A percentile compares a stretch with the other conserved stretches of the same genome.
These are phyloP conservation scores for Dysidea cf. avara DNA, from an alignment of 37 sponge, comb jelly and placozoan species.

Conservation along the genomic window DNA sequence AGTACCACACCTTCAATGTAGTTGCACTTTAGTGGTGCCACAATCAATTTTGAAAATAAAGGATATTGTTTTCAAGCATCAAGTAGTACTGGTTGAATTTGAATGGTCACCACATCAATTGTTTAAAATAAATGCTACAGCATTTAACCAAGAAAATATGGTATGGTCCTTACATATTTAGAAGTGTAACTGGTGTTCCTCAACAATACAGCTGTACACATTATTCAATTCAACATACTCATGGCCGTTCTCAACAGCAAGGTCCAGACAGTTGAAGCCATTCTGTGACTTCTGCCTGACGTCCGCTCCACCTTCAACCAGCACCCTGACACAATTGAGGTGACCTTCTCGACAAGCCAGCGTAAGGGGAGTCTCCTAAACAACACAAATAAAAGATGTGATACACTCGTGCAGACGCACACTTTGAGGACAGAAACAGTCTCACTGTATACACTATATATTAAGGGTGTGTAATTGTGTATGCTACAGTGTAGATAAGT, in stretches of 20 bases:
- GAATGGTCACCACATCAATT: no score
- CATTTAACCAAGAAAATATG: no score
- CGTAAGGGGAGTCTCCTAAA: slow-evolving; percentile 80
- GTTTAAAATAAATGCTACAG: no score
- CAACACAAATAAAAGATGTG: not conserved
- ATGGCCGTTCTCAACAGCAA: slow-evolving; percentile 89
- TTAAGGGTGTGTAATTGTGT: not conserved
- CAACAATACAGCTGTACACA: not conserved
- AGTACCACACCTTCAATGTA: no score
- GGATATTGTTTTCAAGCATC: no score
- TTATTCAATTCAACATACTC: slow-evolving; percentile 34
- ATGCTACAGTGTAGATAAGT: no score
- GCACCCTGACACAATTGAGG: slow-evolving; percentile 34
- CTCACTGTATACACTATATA: no score
- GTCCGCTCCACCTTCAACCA: slow-evolving; percentile 68
- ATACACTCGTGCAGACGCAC: not conserved
- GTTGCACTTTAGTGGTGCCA: no score
- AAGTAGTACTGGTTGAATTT: no score
- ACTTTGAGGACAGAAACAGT: not conserved
- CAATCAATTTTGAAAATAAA: no score
- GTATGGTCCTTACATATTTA: no score
- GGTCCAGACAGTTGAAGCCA: slow-evolving; percentile 71
- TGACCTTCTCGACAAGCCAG: slow-evolving; percentile 81
- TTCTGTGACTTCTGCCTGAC: slow-evolving; percentile 27
- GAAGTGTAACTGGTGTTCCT: no score